phyloP scores from a whole-genome alignment of 2,797 vertebrate species.

The Podargus strigoides region DNA sequence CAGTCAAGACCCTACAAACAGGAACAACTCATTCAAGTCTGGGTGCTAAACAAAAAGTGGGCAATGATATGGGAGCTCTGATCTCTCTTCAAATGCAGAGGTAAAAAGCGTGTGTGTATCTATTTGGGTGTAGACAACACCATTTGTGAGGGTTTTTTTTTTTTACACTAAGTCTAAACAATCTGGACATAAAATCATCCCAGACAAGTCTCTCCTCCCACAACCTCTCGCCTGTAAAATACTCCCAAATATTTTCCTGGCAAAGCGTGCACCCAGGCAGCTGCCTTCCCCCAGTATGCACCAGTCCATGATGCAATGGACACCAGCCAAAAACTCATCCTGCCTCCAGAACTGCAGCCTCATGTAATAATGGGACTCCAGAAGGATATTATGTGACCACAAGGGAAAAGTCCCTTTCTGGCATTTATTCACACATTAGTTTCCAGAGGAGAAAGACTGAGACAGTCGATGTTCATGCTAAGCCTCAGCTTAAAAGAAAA shows the following conservation, averaged over 20 bases:
- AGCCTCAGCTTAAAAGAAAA: not conserved
- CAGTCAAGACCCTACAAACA: not conserved
- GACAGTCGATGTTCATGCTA: not conserved
- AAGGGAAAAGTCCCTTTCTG: not conserved
- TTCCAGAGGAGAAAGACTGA: not conserved
- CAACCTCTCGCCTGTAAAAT: not conserved
- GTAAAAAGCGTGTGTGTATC: fast-evolving
- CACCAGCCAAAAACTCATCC: not conserved
- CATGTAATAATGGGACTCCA: not conserved
- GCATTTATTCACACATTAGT: not conserved
- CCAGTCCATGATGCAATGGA: fast-evolving
- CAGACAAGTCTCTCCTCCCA: not conserved
- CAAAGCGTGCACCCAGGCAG: fast-evolving
- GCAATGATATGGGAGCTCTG: not conserved
- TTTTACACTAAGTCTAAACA: not conserved
- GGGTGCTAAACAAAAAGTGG: not conserved
- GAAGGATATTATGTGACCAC: not conserved
- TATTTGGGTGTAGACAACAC: not conserved
- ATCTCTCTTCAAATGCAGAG: fast-evolving
- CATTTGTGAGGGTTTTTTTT: not conserved
- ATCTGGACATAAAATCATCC: not conserved
- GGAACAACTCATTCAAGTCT: not conserved
- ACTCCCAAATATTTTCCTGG: not conserved
- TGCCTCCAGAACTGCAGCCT: not conserved
- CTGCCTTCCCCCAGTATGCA: not conserved